Evolutionary conservation across 2,113 vertebrate genomes (phyloP), one percentile per base, ranked within the genome.

Genomic region (Morone chrysops): DNA sequence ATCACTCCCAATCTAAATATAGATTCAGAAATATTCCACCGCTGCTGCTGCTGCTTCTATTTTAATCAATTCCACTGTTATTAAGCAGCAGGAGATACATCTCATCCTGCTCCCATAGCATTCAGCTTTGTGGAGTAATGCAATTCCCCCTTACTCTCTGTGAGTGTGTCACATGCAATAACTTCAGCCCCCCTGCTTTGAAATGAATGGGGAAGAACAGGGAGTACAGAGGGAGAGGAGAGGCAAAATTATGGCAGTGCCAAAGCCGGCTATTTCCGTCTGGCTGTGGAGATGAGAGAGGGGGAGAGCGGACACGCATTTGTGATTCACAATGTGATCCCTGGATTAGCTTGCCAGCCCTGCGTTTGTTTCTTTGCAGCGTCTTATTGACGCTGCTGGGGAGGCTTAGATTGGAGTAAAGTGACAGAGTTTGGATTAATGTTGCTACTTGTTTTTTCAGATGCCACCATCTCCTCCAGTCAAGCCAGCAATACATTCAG

Each of bases 1-100:
- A 91, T 93, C 86, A 68, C 90, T 90, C 82, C 85, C 79, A 76
- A 83, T 90, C 94, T 95, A 95, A 94, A 95, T 90, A 94, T 95
- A 95, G 93, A 92, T 68, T 63, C 82, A 56, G 86, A 87, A 90
- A 92, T 85, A 90, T 94, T 87, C 85, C 43, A 22, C 89, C 78
- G 17, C 78, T n/a, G 69, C 75, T 54, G 67, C 82, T 40, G 56
- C 86, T 74, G 81, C 81, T 85, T 90, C 88, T 91, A 76, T 88
- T 94, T 93, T 89, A 90, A 94, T 93, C 93, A 87, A 89, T 93
- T 92, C 82, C 73, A 43, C 91, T 91, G 81, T 92, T 92, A 92
- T 93, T 87, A 87, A 90, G 85, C 90, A 80, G 83, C 78, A 71
- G 82, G 87, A 90, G 84, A 88, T 70, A 54, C 84, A 77, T 85